Evolutionary conservation across 2,113 vertebrate species (phyloP).

Genomic region (Zeus faber): DNA sequence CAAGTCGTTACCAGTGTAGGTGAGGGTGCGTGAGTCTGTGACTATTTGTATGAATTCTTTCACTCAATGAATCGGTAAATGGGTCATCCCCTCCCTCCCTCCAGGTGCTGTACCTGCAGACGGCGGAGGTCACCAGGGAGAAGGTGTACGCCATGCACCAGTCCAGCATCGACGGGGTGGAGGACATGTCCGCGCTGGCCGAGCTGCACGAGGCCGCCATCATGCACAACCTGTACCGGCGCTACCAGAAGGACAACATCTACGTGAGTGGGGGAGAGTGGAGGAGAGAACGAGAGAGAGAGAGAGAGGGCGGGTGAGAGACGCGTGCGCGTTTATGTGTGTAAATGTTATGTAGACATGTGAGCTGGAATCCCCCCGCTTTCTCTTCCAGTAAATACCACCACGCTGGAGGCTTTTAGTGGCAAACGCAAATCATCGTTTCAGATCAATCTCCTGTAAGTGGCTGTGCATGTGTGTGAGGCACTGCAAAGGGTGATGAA

Average conservation of each 20-base stretch:
- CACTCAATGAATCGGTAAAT: too few species aligned
- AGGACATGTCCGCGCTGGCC: slow-evolving; percentile 88
- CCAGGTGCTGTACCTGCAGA: slow-evolving; percentile 79
- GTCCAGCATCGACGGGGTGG: slow-evolving; percentile 83
- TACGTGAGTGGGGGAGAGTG: slow-evolving; percentile 72
- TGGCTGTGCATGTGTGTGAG: background rate
- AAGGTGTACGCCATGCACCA: slow-evolving; percentile 85
- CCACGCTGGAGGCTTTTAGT: slow-evolving; percentile 31
- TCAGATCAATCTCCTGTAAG: slow-evolving; percentile 13
- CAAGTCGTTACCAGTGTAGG: too few species aligned
- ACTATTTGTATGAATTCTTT: too few species aligned
- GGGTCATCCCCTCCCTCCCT: background rate
- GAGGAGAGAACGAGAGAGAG: background rate
- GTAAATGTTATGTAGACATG: too few species aligned
- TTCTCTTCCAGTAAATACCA: slow-evolving; percentile 19
- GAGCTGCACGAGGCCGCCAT: slow-evolving; percentile 90
- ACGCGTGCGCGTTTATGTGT: too few species aligned
- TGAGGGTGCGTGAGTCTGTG: too few species aligned
- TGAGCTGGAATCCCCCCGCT: too few species aligned
- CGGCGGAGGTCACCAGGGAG: slow-evolving; percentile 76
- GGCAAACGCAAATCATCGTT: slow-evolving; percentile 28
- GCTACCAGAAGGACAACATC: slow-evolving; percentile 84
- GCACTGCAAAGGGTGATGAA: background rate
- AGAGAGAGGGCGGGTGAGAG: background rate
- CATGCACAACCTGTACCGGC: slow-evolving; percentile 87